Base-by-base conservation (phyloP, 2,797 vertebrate genomes). In the Phrynocephalus vlangalii region DNA sequence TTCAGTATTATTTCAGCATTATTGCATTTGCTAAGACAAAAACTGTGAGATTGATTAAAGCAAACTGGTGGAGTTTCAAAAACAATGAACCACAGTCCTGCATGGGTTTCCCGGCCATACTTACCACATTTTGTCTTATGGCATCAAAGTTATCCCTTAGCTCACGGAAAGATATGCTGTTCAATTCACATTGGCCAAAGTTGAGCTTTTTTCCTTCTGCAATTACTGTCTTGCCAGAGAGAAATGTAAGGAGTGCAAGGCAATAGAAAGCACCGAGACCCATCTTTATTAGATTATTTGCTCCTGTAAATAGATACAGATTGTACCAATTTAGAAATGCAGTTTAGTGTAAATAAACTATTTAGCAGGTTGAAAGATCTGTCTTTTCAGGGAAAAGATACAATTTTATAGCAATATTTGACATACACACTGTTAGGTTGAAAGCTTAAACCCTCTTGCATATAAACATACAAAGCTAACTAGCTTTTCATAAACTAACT, bases 81-180 rank as follows among this genome's bases (percentile, higher is more conserved):
- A 83, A 26, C 38, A 66, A 60, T 15, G 10, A 28, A 79, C 67
- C 60, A 2, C 1, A 67, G 26, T 5, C 48, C 50, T 78, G 75
- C 38, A 71, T 77, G 38, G 28, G 63, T 85, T 73, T 38, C n/a
- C 56, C 7, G 24, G 26, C 30, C 38, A 30, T 72, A 85, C 95
- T 95, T 79, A 96, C 96, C 90, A 94, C 78, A 3, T 75, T 15
- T 70, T 85, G 86, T 89, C 83, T 93, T 75, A 94, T 2, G 8
- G 83, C 38, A 78, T 22, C 2, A 88, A 92, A 94, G 81, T 94
- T 87, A 10, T 84, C 85, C 89, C 85, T 87, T 80, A 95, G 75
- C 38, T 94, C 90, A 33, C 67, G 86, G 38, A 95, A 87, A 81
- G 71, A 66, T 0, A 92, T 44, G 0, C 90, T 84, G 11, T 86